A percentile compares a stretch with the other conserved stretches of the same genome.
Conservation (phyloP, 2,888 invertebrate species). For the Chaetogeoica ovagalla region DNA sequence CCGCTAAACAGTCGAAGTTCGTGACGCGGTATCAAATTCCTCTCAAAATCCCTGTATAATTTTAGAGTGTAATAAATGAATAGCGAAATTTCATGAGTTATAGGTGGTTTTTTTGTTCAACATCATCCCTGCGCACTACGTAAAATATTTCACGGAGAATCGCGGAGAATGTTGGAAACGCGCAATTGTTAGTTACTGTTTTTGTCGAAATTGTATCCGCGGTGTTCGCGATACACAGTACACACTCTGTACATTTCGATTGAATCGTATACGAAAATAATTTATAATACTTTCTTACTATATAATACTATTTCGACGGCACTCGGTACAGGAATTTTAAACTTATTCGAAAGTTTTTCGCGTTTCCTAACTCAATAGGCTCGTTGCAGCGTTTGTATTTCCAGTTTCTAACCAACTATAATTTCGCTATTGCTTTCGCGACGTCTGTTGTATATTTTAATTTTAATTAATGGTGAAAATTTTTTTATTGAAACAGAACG, state of each 20-base stretch:
- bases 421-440: not conserved
- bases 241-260: not conserved
- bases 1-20: slow-evolving; percentile 28
- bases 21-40: not conserved
- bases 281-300: too few relatives aligned
- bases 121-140: too few relatives aligned
- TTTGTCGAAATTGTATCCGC: not conserved
- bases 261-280: not conserved
- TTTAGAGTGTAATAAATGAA: not conserved
- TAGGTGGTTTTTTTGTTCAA: not conserved
- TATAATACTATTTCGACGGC: not conserved
- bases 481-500: not conserved
- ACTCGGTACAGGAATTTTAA: not conserved
- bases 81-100: not conserved
- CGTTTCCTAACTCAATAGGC: not conserved
- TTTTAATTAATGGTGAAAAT: not conserved
- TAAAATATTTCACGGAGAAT: too few relatives aligned
- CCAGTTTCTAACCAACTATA: not conserved
- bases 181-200: too few relatives aligned
- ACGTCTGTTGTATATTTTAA: not conserved
- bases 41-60: not conserved
- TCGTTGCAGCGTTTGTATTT: not conserved
- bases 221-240: not conserved
- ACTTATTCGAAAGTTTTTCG: not conserved
- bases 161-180: too few relatives aligned